A percentile compares a stretch with the other conserved stretches of the same genome.
These are phyloP conservation scores for Troglohyphantes excavatus DNA, from an alignment of 2,888 invertebrate genomes.

Conservation along the genomic window DNA sequence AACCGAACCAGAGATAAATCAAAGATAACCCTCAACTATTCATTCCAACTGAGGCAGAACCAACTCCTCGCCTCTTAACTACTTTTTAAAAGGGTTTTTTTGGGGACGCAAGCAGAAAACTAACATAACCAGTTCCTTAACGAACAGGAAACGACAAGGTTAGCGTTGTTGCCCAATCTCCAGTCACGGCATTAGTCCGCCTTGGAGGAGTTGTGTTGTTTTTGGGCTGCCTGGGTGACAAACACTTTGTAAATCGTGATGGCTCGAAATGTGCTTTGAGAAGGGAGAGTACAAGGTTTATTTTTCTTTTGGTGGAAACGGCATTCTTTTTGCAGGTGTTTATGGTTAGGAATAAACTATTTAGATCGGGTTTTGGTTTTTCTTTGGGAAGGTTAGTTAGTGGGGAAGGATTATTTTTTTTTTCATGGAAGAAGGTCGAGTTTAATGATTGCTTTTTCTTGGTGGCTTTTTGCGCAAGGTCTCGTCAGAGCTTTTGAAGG, in stretches of 20 bases:
- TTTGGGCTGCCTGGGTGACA: background rate
- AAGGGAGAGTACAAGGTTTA: background rate
- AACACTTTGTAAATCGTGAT: background rate
- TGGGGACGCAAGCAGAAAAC: background rate
- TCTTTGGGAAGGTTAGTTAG: slow-evolving; percentile 3
- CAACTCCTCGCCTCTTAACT: background rate
- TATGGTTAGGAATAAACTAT: slow-evolving; percentile 9
- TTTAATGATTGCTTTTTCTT: background rate
- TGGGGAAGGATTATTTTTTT: background rate
- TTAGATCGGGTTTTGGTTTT: background rate
- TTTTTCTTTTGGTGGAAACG: background rate
- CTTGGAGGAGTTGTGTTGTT: background rate
- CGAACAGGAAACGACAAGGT: slow-evolving; percentile 9
- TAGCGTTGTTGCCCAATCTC: background rate
- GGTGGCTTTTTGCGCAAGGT: background rate
- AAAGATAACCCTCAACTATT: background rate
- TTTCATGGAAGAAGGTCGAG: background rate
- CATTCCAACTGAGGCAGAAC: background rate
- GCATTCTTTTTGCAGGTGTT: slow-evolving; percentile 6
- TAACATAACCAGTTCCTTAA: slow-evolving; percentile 4
- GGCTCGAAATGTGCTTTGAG: background rate
- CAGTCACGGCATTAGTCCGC: background rate
- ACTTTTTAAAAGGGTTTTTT: slow-evolving; percentile 1
- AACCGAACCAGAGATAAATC: background rate
- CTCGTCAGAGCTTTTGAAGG: background rate